A percentile compares a stretch with the other conserved stretches of the same genome.
Evolutionary conservation across 2,888 invertebrate genomes (phyloP).

Genomic region (Archips xylosteana): DNA sequence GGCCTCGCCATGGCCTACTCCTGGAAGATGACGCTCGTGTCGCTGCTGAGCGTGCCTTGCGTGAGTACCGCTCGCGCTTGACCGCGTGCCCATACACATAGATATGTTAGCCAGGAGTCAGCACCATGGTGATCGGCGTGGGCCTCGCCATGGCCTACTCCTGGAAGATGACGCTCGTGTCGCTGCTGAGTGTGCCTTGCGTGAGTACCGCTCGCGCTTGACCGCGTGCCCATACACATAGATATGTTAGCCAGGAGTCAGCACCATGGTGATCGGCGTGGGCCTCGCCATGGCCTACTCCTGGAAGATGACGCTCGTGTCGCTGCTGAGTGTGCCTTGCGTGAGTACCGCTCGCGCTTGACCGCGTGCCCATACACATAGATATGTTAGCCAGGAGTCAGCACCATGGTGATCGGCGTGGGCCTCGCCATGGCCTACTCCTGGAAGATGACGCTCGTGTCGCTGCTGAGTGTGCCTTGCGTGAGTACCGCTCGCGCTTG

Average conservation of each 20-base stretch:
- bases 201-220: slow-evolving; percentile 63
- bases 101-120: no score
- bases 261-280: slow-evolving; percentile 86
- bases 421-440: slow-evolving; percentile 83
- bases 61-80: slow-evolving; percentile 63
- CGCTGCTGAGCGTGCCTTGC: slow-evolving; percentile 85
- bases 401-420: slow-evolving; percentile 86
- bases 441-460: slow-evolving; percentile 88
- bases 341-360: slow-evolving; percentile 63
- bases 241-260: no score
- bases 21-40: slow-evolving; percentile 88
- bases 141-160: slow-evolving; percentile 83
- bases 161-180: slow-evolving; percentile 88
- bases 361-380: no score
- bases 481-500: slow-evolving; percentile 63
- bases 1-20: slow-evolving; percentile 83
- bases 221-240: no score
- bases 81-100: no score
- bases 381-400: no score
- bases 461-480: slow-evolving; percentile 85
- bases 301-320: slow-evolving; percentile 88
- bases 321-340: slow-evolving; percentile 85
- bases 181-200: slow-evolving; percentile 85
- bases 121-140: slow-evolving; percentile 86
- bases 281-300: slow-evolving; percentile 83